Evolutionary conservation across 2,113 vertebrate genomes (phyloP).

Genomic region (Atlantisia rogersi): DNA sequence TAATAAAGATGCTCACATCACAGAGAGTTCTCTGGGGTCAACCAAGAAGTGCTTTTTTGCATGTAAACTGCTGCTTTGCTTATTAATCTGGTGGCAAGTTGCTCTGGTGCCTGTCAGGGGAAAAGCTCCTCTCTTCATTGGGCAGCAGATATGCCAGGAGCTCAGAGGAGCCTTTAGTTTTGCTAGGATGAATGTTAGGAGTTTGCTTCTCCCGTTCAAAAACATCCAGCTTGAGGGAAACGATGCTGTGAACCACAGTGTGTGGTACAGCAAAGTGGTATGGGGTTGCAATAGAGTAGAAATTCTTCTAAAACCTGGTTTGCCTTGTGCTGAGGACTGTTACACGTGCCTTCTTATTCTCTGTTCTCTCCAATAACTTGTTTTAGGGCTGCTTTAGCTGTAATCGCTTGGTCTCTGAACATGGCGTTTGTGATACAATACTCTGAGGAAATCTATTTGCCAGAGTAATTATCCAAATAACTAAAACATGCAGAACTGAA

Average conservation of each 20-base stretch:
- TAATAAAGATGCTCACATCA: not conserved
- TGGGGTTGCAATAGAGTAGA: not conserved
- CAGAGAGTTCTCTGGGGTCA: not conserved
- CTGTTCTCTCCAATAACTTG: not conserved
- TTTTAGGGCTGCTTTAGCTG: not conserved
- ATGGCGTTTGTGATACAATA: not conserved
- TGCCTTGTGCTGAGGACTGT: not conserved
- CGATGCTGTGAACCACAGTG: not conserved
- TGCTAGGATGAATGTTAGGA: not conserved
- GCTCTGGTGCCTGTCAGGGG: not conserved
- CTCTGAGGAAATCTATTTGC: not conserved
- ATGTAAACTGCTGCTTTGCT: not conserved
- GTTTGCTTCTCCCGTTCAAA: not conserved
- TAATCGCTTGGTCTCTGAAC: not conserved
- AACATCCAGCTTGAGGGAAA: not conserved
- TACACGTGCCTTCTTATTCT: not conserved
- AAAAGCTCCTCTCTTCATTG: not conserved
- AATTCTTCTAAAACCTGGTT: not conserved
- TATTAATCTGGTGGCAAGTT: not conserved
- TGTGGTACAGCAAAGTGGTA: not conserved
- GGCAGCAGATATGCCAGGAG: not conserved
- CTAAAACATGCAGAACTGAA: not conserved
- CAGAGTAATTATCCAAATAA: not conserved
- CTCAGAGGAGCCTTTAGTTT: not conserved
- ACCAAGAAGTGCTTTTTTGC: not conserved